Evolutionary conservation across 2,888 invertebrate species (phyloP).

Genomic region (Mantis religiosa): DNA sequence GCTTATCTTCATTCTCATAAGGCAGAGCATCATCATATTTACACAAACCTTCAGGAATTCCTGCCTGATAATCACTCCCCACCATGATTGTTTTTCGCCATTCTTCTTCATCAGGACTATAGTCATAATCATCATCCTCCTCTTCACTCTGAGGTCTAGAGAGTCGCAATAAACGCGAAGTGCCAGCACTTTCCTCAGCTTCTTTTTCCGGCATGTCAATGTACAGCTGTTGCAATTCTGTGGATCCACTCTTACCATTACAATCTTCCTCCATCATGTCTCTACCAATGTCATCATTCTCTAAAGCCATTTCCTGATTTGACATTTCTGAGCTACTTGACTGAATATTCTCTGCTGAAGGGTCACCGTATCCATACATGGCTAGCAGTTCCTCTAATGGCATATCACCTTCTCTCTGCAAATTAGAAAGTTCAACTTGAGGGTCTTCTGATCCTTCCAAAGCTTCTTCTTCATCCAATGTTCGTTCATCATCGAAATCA

Average conservation of each 20-base stretch:
- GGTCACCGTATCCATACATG: slow-evolving; percentile 70
- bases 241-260: slow-evolving; percentile 34
- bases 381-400: slow-evolving; percentile 89
- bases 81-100: slow-evolving; percentile 92
- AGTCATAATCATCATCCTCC: slow-evolving; percentile 78
- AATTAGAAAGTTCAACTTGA: slow-evolving; percentile 80
- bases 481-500: slow-evolving; percentile 96
- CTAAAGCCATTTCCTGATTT: slow-evolving; percentile 39
- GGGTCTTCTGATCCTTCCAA: slow-evolving; percentile 86
- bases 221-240: slow-evolving; percentile 54
- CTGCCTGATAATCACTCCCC: slow-evolving; percentile 89
- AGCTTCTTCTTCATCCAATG: slow-evolving; percentile 95
- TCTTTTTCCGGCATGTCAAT: slow-evolving; percentile 43
- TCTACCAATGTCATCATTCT: slow-evolving; percentile 38
- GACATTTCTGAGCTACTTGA: slow-evolving; percentile 45
- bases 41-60: slow-evolving; percentile 85
- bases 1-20: slow-evolving; percentile 91
- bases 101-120: slow-evolving; percentile 80
- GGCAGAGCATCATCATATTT: slow-evolving; percentile 91
- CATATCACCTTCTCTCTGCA: slow-evolving; percentile 92
- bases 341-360: slow-evolving; percentile 33
- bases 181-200: slow-evolving; percentile 31
- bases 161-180: slow-evolving; percentile 53
- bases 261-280: slow-evolving; percentile 46
- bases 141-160: slow-evolving; percentile 73